Evolutionary conservation across 2,888 invertebrate species (phyloP), one percentile per base, ranked within the genome.

Genomic region (Troides helena): DNA sequence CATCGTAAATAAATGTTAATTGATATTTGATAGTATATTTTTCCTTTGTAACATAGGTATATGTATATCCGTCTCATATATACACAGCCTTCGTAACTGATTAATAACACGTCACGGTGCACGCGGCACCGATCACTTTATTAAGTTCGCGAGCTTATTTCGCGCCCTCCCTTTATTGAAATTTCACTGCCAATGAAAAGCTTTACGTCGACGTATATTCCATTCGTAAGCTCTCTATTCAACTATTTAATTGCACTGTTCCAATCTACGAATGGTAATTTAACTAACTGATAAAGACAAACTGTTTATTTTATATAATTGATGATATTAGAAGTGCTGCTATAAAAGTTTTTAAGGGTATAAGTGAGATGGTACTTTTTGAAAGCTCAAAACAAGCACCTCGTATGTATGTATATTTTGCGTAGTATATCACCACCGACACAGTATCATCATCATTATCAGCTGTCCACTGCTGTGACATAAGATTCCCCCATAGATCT

Each of bases 171-270:
- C 25, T 58, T 58, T 58, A 58, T 58, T 58, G 57, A 58, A 58
- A 58, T 58, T n/a, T 58, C 57, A 25, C 57, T 23, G 57, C 57
- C 57, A 23, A 58, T 58, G 57, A 23, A 58, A 58, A n/a, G 57
- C 53, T 58, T 58, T 23, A 25, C 57, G 21, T 18, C 10, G 23
- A 58, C 23, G 57, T 58, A 58, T 6, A 58, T 58, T 58, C 23
- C 25, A 23, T 58, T 58, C 14, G 57, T 23, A 23, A 58, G 23
- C 57, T 23, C 7, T 58, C 57, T 23, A 58, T 23, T 58, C 18
- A 53, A 7, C 6, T 53, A 53, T 53, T n/a, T 7, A 53, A 53
- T 53, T 53, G n/a, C 18, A 53, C 7, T 53, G 7, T 53, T 53
- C n/a, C 6, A 53, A n/a, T 53, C 53, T 5, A n/a, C n/a, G 12